Evolutionary conservation across 2,797 vertebrate species (phyloP).

Genomic region (Rhynchotus rufescens): DNA sequence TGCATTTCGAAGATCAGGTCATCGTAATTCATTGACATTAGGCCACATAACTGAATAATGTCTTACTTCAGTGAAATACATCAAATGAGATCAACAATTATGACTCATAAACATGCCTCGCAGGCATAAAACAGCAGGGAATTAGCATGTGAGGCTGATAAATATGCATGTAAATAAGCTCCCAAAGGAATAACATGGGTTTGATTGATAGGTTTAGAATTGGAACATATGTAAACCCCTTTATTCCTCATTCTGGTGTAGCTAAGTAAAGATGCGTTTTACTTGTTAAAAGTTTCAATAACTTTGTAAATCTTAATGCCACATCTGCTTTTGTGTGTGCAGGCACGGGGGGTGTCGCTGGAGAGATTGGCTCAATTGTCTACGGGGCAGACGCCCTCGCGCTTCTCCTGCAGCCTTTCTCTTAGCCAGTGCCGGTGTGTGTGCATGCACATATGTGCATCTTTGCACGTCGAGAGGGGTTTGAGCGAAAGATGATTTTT

Average conservation of each 20-base stretch:
- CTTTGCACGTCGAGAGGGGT: neutral
- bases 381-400: conserved; percentile 72
- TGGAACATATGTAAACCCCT: conserved; percentile 99
- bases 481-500: neutral
- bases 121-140: conserved; percentile 98
- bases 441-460: neutral
- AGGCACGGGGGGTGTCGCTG: conserved; percentile 87
- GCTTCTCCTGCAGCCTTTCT: neutral
- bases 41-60: conserved; percentile 98
- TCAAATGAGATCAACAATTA: conserved; percentile 99
- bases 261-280: conserved; percentile 92
- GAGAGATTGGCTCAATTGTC: conserved; percentile 94
- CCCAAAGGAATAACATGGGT: conserved; percentile 98
- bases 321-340: conserved; percentile 96
- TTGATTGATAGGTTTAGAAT: conserved; percentile 99
- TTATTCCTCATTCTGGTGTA: conserved; percentile 94
- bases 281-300: conserved; percentile 99
- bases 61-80: conserved; percentile 99
- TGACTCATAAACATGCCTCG: conserved; percentile 99
- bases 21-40: conserved; percentile 96
- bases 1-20: conserved; percentile 92
- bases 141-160: conserved; percentile 99
- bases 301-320: conserved; percentile 99
- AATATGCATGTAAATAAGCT: conserved; percentile 99
- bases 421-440: neutral